phyloP scores from a whole-genome alignment of 2,888 invertebrate species.

The Hymenopus coronatus region DNA sequence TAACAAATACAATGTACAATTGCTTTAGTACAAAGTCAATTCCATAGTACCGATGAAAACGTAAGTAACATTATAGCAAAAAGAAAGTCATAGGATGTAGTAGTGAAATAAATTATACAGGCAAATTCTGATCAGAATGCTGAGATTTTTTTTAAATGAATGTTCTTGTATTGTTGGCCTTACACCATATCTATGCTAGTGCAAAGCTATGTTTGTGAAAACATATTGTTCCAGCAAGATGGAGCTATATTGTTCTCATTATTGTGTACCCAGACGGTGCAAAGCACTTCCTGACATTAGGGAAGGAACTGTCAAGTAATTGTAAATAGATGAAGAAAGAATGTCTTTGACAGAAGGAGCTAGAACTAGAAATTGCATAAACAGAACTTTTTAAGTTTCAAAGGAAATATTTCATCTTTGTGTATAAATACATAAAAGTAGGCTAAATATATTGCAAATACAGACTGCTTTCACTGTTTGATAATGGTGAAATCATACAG shows the following conservation, averaged over 20 bases:
- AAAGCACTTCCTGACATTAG: neutral
- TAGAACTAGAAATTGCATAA: neutral
- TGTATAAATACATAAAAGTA: too few species aligned
- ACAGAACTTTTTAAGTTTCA: too few species aligned
- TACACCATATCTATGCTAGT: neutral
- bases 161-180: neutral
- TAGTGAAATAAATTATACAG: neutral
- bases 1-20: neutral
- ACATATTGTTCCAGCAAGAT: neutral
- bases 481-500: too few species aligned
- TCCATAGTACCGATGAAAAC: neutral
- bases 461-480: too few species aligned
- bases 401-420: too few species aligned
- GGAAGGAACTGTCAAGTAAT: neutral
- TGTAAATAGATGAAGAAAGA: neutral
- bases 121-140: neutral
- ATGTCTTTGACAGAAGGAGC: neutral
- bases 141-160: neutral
- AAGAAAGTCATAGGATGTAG: neutral
- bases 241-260: neutral
- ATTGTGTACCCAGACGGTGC: neutral
- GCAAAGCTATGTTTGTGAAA: neutral
- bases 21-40: neutral
- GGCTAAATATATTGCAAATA: too few species aligned
- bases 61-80: neutral